Conservation (phyloP, 2,113 vertebrate genomes). For the Carassius carassius region DNA sequence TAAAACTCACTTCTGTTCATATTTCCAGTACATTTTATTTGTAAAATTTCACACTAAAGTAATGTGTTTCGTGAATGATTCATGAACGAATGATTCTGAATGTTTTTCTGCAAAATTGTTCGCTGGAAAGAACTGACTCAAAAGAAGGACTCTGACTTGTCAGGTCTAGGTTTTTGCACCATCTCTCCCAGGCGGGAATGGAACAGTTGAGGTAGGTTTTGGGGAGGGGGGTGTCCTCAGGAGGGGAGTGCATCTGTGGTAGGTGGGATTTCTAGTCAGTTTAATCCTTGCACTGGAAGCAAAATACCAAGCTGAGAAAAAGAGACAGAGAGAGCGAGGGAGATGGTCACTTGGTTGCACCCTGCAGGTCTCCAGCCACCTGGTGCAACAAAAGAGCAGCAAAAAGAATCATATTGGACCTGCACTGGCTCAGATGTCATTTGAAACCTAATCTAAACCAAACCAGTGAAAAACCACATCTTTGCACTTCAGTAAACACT, state of each 20-base stretch:
- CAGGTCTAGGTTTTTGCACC: constrained; percentile 26
- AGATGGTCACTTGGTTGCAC: constrained; percentile 29
- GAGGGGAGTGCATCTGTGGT: neutral
- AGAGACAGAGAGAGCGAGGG: constrained; percentile 28
- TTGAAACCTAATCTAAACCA: constrained; percentile 36
- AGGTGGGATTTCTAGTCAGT: constrained; percentile 30
- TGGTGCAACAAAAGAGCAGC: constrained; percentile 18
- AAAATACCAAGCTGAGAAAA: constrained; percentile 35
- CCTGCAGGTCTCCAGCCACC: constrained; percentile 35
- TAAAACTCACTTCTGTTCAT: neutral
- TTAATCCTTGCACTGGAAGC: constrained; percentile 40
- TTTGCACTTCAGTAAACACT: constrained; percentile 21
- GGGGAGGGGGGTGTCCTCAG: neutral
- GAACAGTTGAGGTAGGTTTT: constrained; percentile 1
- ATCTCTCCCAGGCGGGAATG: constrained; percentile 35
- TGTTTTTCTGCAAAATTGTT: neutral
- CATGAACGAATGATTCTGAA: neutral
- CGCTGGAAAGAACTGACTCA: neutral
- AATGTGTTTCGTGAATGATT: neutral
- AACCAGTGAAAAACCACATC: neutral
- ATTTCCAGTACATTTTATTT: neutral
- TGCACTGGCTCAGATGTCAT: constrained; percentile 34
- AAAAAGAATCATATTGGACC: constrained; percentile 11
- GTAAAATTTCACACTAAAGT: neutral
- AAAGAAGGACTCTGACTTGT: neutral